phyloP scores from a whole-genome alignment of 2,797 vertebrate species.

The Linurgus olivaceus region DNA sequence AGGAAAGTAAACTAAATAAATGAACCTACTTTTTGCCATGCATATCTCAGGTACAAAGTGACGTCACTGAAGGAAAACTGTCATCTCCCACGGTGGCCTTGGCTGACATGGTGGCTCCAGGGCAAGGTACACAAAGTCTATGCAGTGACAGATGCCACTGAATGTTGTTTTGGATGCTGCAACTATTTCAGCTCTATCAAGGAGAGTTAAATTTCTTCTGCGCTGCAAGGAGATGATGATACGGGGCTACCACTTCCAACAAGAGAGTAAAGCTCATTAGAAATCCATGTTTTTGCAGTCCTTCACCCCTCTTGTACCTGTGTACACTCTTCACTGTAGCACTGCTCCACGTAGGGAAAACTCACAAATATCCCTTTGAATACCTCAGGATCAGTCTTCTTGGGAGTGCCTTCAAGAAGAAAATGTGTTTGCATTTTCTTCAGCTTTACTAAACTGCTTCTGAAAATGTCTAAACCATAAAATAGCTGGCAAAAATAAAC shows the following conservation, averaged over 20 bases:
- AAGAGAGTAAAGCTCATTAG: neutral
- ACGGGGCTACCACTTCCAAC: neutral
- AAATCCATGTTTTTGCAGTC: neutral
- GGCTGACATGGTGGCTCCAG: neutral
- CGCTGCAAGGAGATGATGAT: neutral
- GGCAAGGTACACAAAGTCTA: neutral
- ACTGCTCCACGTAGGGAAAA: fast-evolving
- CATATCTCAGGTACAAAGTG: neutral
- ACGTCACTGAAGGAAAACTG: neutral
- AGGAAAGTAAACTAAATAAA: neutral
- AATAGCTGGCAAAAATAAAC: neutral
- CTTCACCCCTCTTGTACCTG: neutral
- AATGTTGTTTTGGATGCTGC: neutral
- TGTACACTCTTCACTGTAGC: neutral
- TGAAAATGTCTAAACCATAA: neutral
- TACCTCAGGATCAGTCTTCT: neutral
- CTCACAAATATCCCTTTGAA: neutral
- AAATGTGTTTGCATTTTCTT: neutral
- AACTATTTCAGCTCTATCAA: neutral
- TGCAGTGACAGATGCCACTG: fast-evolving
- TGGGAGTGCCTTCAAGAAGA: neutral
- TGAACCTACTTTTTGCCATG: neutral
- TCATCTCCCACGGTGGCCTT: neutral
- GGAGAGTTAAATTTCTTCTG: neutral
- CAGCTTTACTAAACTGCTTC: neutral